A percentile compares a stretch with the other conserved stretches of the same genome.
Evolutionary conservation across 2,113 vertebrate species (phyloP).

Genomic region (Rynchops niger): DNA sequence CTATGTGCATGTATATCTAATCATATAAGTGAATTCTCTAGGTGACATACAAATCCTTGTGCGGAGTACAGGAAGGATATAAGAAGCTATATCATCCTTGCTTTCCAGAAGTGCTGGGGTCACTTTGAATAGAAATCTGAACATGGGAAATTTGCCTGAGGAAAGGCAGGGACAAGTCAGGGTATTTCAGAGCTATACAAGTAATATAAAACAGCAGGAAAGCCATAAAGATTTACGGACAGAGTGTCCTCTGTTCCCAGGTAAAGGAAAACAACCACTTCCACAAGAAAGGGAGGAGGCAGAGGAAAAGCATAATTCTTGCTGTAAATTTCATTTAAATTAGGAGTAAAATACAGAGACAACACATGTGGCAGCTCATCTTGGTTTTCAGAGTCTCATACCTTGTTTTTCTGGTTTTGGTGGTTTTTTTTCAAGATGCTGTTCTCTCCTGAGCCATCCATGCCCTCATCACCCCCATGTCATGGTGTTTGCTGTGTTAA

Average conservation of each 20-base stretch:
- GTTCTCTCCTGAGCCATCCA: neutral
- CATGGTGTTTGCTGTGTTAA: neutral
- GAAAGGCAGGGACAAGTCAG: neutral
- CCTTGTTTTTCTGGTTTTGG: neutral
- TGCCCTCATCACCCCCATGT: neutral
- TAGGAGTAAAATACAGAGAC: neutral
- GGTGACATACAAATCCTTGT: neutral
- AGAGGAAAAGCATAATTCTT: neutral
- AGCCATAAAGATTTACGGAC: neutral
- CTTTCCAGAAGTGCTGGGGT: neutral
- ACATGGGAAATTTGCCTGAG: neutral
- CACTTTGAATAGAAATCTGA: slow-evolving; percentile 17
- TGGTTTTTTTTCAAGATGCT: neutral
- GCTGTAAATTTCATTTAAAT: neutral
- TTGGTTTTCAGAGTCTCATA: neutral
- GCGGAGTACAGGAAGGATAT: neutral
- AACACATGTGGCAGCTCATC: neutral
- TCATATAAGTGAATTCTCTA: neutral
- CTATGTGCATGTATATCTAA: neutral
- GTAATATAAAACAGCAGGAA: slow-evolving; percentile 29
- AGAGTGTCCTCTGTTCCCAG: slow-evolving; percentile 4
- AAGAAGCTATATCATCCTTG: neutral
- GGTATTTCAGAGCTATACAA: neutral
- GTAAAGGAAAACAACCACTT: slow-evolving; percentile 45
- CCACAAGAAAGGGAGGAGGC: neutral